Percentiles rank a stretch among this genome's conserved stretches.
phyloP scores from a whole-genome alignment of 1,140 invertebrate genomes.

The Lasioglossum baleicum region DNA sequence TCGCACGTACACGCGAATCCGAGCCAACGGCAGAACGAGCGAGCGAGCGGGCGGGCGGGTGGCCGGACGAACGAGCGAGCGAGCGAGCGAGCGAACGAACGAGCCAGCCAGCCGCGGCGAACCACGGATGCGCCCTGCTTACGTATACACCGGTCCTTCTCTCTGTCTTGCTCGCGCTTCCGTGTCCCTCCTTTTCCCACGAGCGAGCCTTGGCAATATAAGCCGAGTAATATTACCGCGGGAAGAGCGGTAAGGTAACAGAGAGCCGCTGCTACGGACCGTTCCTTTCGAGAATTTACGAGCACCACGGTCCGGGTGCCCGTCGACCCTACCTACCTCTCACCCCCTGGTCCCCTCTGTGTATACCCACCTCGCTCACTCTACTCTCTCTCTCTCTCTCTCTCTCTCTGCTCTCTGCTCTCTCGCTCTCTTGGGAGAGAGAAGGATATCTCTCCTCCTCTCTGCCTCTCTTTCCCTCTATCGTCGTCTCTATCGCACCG shows the following conservation, averaged over 20 bases:
- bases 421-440: background rate
- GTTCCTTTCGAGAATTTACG: constrained; percentile 68
- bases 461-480: background rate
- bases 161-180: constrained; percentile 33
- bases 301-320: constrained; percentile 61
- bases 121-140: constrained; percentile 57
- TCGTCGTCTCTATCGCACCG: constrained; percentile 15
- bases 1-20: constrained; percentile 49
- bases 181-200: constrained; percentile 40
- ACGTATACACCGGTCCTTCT: constrained; percentile 48
- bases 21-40: constrained; percentile 25
- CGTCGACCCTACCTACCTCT: constrained; percentile 49
- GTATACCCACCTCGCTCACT: constrained; percentile 17
- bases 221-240: constrained; percentile 68
- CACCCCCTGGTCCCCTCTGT: background rate
- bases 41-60: constrained; percentile 29
- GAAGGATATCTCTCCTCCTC: no score
- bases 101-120: constrained; percentile 48
- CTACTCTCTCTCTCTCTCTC: constrained; percentile 1
- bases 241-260: constrained; percentile 64
- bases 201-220: constrained; percentile 57
- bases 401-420: constrained; percentile 15
- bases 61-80: constrained; percentile 20
- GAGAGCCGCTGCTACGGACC: constrained; percentile 63
- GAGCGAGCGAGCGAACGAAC: constrained; percentile 19